Evolutionary conservation across 2,797 vertebrate genomes (phyloP), one percentile per base, ranked within the genome.

Genomic region (Synanceia verrucosa): DNA sequence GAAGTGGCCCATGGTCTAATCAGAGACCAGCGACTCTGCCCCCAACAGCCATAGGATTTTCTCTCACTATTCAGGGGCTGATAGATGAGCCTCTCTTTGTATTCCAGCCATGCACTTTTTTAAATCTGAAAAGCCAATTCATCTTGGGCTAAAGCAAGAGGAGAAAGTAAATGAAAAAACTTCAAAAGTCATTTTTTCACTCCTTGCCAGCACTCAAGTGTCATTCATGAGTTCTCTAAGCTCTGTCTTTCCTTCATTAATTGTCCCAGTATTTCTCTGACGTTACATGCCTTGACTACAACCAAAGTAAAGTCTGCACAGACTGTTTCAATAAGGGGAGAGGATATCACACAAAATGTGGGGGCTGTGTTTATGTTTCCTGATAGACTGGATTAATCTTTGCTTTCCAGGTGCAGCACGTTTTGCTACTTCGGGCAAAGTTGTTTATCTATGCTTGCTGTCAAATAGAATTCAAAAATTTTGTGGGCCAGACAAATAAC

Each of bases 91-190:
- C 89, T 83, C 89, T 89, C 89, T 91, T 94, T 93, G 91, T 93
- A 92, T 93, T 93, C 93, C 90, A 90, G 85, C 89, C 89, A 81
- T 92, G 88, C 89, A 90, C 90, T 93, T 93, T 94, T 90, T 93
- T 93, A 93, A 92, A 93, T 92, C 91, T 92, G 86, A 93, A 94
- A 93, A 94, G 93, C 91, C 91, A 92, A 92, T 94, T 93, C 91
- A 93, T 93, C 91, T 91, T 90, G 84, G 82, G 88, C 85, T 89
- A 92, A 89, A 9, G 70, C 85, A 78, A 75, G 70, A 83, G 78
- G 78, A 80, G 73, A 70, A 88, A 79, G 74, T 71, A 85, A 86
- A 84, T 83, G 62, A 58, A 75, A 44, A 84, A 84, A 89, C 83
- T 90, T 91, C 79, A 87, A 86, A 89, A 89, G 69, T 82, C 51